phyloP scores from a whole-genome alignment of 2,888 invertebrate genomes.

The Lydus trimaculatus region DNA sequence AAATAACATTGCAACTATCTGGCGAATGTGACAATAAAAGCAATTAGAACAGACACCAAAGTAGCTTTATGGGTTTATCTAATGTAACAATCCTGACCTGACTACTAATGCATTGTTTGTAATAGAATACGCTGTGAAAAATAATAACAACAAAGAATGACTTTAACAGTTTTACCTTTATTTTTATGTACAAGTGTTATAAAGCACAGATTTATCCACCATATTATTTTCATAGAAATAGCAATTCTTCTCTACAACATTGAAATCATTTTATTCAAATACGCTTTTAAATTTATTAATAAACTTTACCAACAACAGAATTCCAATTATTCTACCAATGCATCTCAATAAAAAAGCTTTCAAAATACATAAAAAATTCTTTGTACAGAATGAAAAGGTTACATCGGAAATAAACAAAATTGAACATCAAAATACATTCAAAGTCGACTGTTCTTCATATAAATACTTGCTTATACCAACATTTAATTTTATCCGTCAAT shows the following conservation, averaged over 20 bases:
- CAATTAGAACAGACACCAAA: constrained; percentile 25
- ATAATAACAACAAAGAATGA: constrained; percentile 27
- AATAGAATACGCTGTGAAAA: constrained; percentile 24
- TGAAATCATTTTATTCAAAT: neutral
- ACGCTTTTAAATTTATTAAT: no score
- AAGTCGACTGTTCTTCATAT: neutral
- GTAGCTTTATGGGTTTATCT: constrained; percentile 23
- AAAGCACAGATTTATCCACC: neutral
- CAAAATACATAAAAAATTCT: no score
- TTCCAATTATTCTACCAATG: no score
- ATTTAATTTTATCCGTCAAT: no score
- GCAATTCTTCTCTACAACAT: neutral
- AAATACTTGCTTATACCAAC: neutral
- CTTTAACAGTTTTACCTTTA: constrained; percentile 11
- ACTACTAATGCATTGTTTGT: constrained; percentile 24
- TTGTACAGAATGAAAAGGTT: no score
- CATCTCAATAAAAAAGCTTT: no score
- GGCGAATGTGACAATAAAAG: constrained; percentile 22
- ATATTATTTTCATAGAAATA: neutral
- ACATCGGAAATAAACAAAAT: no score
- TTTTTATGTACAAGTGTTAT: neutral
- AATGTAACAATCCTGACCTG: constrained; percentile 21
- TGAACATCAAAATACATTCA: no score
- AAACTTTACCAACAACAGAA: no score
- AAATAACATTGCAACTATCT: constrained; percentile 17